A percentile compares a stretch with the other conserved stretches of the same genome.
These are phyloP conservation scores for Oreocharis arfaki DNA, from an alignment of 2,113 vertebrate genomes.

Conservation along the genomic window DNA sequence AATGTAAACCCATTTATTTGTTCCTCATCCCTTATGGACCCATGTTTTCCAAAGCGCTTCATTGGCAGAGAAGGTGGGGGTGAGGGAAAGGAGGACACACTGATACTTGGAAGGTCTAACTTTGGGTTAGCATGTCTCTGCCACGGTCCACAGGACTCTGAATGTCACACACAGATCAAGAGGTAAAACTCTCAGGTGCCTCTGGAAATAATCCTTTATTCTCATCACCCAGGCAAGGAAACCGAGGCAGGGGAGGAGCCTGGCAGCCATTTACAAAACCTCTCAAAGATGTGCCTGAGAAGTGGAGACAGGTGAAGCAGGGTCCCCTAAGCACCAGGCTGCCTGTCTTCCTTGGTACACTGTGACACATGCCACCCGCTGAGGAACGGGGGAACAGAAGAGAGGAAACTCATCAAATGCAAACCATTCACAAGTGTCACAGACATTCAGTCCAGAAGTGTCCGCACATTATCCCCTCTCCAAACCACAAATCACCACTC, in stretches of 20 bases:
- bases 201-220: not conserved
- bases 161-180: not conserved
- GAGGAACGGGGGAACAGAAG: not conserved
- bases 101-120: not conserved
- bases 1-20: conserved; percentile 83
- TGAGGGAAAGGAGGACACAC: not conserved
- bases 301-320: not conserved
- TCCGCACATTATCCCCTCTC: not conserved
- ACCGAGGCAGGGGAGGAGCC: not conserved
- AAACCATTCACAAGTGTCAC: not conserved
- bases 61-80: not conserved
- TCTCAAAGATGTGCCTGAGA: not conserved
- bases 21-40: conserved; percentile 75
- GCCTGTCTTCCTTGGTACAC: not conserved
- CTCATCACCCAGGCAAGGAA: not conserved
- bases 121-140: not conserved
- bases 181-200: not conserved
- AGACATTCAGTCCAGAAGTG: not conserved
- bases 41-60: conserved; percentile 64
- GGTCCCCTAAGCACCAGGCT: not conserved
- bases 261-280: not conserved
- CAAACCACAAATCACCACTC: not conserved
- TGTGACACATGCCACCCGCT: not conserved
- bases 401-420: not conserved
- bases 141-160: not conserved